Base-by-base conservation (phyloP, 2,888 invertebrate species). In the Apotomis betuletana region DNA sequence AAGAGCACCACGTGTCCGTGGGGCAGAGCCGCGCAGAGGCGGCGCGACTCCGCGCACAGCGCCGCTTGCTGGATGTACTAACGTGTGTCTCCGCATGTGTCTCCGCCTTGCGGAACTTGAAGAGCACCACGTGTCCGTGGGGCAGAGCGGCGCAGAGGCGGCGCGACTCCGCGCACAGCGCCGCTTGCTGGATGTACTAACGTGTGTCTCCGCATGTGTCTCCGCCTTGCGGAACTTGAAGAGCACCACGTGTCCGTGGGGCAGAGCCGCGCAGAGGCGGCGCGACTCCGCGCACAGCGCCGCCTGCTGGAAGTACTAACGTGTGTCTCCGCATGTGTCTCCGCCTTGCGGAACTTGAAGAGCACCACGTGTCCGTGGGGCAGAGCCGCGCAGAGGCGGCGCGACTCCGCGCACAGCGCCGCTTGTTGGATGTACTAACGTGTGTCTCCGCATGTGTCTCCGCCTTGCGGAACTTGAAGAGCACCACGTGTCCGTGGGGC, bases 221-320 rank as follows among this genome's bases (percentile, higher is more conserved):
- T 99, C 99, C 75, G 96, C 95, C 93, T 98, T 99, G 84, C 97
- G 96, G 94, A 99, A 99, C 90, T 97, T 97, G 95, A 99, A 99
- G 74, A 99, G 94, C 84, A 99, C 95, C 80, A 99, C 97, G 94
- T 99, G 99, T 76, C 97, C 96, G 84, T 98, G 97, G 74, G 97
- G 96, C 68, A 98, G 98, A 74, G 98, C 98, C 69, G 99, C 96
- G 78, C 97, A 97, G 82, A 99, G 94, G 54, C 94, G 92, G 70
- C 94, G 89, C 83, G 98, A 98, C 94, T 99, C 99, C 12, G 98
- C 96, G 90, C 99, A 99, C 83, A 99, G 94, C 81, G 97, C 96
- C 85, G 98, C 95, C 86, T 97, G 95, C 91, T 98, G 38, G 5
- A 27, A 10, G 15, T 44, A 90, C 94, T 89, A 77, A 97, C 97